phyloP scores from a whole-genome alignment of 1,140 invertebrate genomes.

The Pteromalus puparum region DNA sequence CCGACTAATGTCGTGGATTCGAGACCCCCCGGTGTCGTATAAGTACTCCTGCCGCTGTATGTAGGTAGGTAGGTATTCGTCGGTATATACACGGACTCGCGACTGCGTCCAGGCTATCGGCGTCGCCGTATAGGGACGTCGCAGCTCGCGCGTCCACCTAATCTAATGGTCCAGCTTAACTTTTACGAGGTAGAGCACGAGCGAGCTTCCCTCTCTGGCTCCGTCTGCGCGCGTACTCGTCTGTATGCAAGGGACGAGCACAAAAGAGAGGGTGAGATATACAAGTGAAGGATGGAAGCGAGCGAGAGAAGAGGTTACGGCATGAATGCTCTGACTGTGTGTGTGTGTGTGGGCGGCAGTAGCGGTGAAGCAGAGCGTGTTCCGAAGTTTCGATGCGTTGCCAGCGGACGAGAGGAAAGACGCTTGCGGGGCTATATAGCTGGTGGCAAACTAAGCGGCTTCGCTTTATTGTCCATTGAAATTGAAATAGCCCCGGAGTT shows the following conservation, averaged over 20 bases:
- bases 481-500: conserved; percentile 47
- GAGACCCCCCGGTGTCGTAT: neutral
- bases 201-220: neutral
- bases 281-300: neutral
- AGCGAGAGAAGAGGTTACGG: neutral
- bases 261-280: conserved; percentile 6
- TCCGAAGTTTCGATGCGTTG: conserved; percentile 38
- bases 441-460: conserved; percentile 43
- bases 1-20: conserved; percentile 31
- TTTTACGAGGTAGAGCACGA: conserved; percentile 38
- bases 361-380: neutral
- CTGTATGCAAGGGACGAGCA: conserved; percentile 5
- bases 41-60: neutral
- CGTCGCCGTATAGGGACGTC: conserved; percentile 7
- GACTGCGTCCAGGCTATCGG: conserved; percentile 10
- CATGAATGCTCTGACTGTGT: neutral
- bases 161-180: conserved; percentile 45
- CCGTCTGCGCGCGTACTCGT: neutral
- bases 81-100: neutral
- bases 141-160: conserved; percentile 15
- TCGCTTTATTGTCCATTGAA: conserved; percentile 48
- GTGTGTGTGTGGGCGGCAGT: neutral
- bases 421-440: conserved; percentile 9
- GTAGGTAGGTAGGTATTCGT: neutral
- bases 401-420: conserved; percentile 23